Evolutionary conservation across 2,888 invertebrate genomes (phyloP), one percentile per base, ranked within the genome.

Genomic region (Apodemia duryi): DNA sequence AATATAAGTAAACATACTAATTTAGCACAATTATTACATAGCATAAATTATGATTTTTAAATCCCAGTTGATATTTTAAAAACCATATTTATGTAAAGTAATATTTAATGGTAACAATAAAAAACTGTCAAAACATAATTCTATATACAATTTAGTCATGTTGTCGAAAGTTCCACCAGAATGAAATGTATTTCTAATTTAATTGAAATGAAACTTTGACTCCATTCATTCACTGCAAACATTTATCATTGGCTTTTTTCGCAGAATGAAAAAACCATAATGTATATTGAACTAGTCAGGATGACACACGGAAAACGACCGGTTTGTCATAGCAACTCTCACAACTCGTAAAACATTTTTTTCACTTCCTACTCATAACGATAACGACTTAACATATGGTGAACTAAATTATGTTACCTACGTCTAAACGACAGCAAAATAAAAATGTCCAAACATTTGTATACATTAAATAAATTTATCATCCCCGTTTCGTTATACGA

Each of bases 371-470:
- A 88, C 86, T 86, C 83, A 82, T 85, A 85, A 83, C 84, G 83
- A 82, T 84, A 81, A 80, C 43, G 43, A 46, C 46, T 46, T 46
- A 88, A 89, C 91, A 91, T 83, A 91, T 91, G 91, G 91, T 83
- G 84, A 86, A 85, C 89, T 89, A 88, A 91, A 91, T 91, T 88
- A 91, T 88, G 88, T 88, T 87, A 88, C 88, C 88, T 88, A 88
- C 86, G 83, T 84, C 80, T 88, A 88, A 90, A 83, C 86, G 89
- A 85, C 90, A 88, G 85, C 85, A 82, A 89, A 91, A 90, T 91
- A 91, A 91, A 91, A 91, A 90, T 91, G 91, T 91, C 91, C 88
- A 91, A 91, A 91, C 89, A 91, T 91, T 91, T 91, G 91, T 91
- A 91, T 90, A 89, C 90, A 89, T 91, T 88, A 89, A 88, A 91